Base-by-base conservation (phyloP, 2,888 invertebrate species). In the Micoletzkya japonica region DNA sequence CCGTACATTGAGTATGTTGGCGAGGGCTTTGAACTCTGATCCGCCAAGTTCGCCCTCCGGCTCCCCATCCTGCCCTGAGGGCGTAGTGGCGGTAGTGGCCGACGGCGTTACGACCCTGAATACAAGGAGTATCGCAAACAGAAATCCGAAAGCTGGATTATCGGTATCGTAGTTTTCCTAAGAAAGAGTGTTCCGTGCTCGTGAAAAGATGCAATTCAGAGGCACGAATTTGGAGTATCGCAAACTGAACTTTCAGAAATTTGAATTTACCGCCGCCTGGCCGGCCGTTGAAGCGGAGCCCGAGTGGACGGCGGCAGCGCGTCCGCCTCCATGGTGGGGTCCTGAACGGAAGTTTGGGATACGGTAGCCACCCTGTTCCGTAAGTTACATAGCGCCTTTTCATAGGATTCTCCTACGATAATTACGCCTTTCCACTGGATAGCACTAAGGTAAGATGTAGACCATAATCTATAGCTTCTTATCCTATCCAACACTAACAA, bases 301-400 rank as follows among this genome's bases (percentile, higher is more conserved):
- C 32, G 63, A 30, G 50, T 50, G 50, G 50, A 17, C 34, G 50
- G 34, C 24, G 63, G 63, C 63, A 50, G 63, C 63, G 50, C 32
- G 50, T 50, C n/a, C n/a, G n/a, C n/a, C n/a, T n/a, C 49, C 50
- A 49, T 49, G 50, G 26, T 63, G 32, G 63, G 63, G 34, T 63
- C 63, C 63, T 63, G 63, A 6, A 14, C 3, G 10, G 50, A 63
- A 63, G 4, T 10, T 1, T 44, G 10, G 44, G 14, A 14, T 44
- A 44, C 44, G 10, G 44, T 44, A 44, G 44, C 10, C 20, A 20
- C 10, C 10, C 10, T 44, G n/a, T n/a, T n/a, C n/a, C n/a, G n/a
- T n/a, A n/a, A n/a, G n/a, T n/a, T n/a, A n/a, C n/a, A n/a, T n/a
- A n/a, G n/a, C n/a, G n/a, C n/a, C n/a, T n/a, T n/a, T n/a, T n/a